These are phyloP conservation scores for Cephalotes varians DNA, from an alignment of 2,888 invertebrate species.

Conservation along the genomic window DNA sequence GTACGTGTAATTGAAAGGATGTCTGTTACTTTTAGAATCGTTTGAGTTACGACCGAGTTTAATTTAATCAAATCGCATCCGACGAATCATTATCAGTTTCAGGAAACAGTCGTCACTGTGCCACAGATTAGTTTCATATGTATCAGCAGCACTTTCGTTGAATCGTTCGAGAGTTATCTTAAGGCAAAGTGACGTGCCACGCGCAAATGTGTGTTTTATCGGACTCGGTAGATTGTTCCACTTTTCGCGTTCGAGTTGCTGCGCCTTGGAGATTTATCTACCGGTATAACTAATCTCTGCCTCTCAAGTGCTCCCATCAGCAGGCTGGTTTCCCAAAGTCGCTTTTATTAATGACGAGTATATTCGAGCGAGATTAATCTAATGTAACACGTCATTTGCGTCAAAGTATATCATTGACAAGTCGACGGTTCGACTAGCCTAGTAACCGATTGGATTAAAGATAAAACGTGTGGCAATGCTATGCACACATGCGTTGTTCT, in stretches of 20 bases:
- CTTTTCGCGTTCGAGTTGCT: slow-evolving; percentile 43
- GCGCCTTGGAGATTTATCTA: slow-evolving; percentile 62
- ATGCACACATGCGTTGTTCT: neutral
- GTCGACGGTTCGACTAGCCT: slow-evolving; percentile 47
- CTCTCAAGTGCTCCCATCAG: slow-evolving; percentile 48
- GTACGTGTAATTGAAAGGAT: neutral
- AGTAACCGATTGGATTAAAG: neutral
- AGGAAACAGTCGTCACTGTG: neutral
- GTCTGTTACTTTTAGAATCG: neutral
- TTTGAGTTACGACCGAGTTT: neutral
- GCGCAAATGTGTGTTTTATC: slow-evolving; percentile 25
- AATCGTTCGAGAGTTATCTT: slow-evolving; percentile 34
- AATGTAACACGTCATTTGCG: slow-evolving; percentile 56
- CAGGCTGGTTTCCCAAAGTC: slow-evolving; percentile 23
- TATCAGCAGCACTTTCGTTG: slow-evolving; percentile 19
- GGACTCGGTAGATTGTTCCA: slow-evolving; percentile 15
- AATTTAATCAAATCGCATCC: neutral
- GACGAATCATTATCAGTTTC: neutral
- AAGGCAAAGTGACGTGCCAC: neutral
- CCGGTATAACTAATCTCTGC: slow-evolving; percentile 38
- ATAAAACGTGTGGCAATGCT: slow-evolving; percentile 11
- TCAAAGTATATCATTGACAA: slow-evolving; percentile 51
- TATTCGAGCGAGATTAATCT: slow-evolving; percentile 49
- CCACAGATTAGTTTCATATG: neutral
- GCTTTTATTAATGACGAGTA: slow-evolving; percentile 58